Percentiles rank a stretch among this genome's conserved stretches.
Conservation (phyloP, 1,140 invertebrate species). For the Drosophila novamexicana region DNA sequence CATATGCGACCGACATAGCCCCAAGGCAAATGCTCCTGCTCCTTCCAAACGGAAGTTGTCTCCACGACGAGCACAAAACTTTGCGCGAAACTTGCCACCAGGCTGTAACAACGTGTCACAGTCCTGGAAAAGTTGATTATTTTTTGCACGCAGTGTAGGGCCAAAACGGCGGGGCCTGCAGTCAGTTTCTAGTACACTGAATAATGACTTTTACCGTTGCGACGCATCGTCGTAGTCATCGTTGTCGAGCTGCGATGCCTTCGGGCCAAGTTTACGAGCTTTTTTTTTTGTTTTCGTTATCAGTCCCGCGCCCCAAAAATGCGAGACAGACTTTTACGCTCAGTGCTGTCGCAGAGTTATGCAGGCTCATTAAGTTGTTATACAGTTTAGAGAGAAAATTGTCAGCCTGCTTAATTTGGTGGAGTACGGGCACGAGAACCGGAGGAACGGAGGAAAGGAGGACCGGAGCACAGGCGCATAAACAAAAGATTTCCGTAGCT, state of each 20-base stretch:
- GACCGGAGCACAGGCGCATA: conserved; percentile 43
- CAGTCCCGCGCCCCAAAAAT: conserved; percentile 26
- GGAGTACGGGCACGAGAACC: conserved; percentile 32
- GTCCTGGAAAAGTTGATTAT: conserved; percentile 81
- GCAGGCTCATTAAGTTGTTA: conserved; percentile 83
- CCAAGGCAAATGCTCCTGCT: conserved; percentile 45
- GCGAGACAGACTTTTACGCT: conserved; percentile 13
- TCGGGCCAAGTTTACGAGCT: conserved; percentile 74
- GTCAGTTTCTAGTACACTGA: conserved; percentile 72
- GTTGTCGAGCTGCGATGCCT: conserved; percentile 47
- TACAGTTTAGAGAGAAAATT: conserved; percentile 83
- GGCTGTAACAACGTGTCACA: conserved; percentile 67
- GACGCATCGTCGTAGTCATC: conserved; percentile 32
- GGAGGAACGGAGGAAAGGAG: background rate
- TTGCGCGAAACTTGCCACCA: conserved; percentile 73
- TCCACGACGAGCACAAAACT: conserved; percentile 62
- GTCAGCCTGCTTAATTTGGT: conserved; percentile 80
- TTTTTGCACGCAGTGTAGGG: conserved; percentile 61
- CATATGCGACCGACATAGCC: conserved; percentile 65
- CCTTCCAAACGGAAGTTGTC: conserved; percentile 64
- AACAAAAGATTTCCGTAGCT: conserved; percentile 77
- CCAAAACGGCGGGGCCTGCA: conserved; percentile 19
- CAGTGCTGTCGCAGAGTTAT: conserved; percentile 75
- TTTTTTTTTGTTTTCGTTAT: conserved; percentile 49
- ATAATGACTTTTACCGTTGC: conserved; percentile 77